These are phyloP conservation scores for Mythimna lalbum DNA, from an alignment of 2,888 invertebrate species.

Conservation along the genomic window DNA sequence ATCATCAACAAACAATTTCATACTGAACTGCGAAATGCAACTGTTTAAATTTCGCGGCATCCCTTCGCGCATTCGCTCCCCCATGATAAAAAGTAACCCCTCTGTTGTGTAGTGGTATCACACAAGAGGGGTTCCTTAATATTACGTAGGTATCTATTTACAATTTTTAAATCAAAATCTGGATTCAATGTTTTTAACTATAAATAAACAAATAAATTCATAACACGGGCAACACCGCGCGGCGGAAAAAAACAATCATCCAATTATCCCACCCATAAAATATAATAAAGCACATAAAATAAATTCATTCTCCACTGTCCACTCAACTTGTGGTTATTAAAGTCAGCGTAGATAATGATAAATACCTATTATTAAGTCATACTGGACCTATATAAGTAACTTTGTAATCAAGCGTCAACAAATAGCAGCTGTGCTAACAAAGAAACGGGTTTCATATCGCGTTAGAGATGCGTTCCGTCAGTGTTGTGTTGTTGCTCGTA, in stretches of 20 bases:
- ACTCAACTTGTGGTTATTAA: not conserved
- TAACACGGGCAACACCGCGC: not conserved
- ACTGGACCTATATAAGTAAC: conserved; percentile 28
- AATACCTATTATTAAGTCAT: conserved; percentile 13
- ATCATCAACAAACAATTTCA: too few species aligned
- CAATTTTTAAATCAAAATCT: too few species aligned
- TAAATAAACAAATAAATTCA: not conserved
- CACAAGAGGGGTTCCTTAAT: too few species aligned
- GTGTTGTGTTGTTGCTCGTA: conserved; percentile 45
- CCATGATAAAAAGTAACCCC: too few species aligned
- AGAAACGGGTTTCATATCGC: conserved; percentile 23
- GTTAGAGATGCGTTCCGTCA: conserved; percentile 41
- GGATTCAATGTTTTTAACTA: too few species aligned
- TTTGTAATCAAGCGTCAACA: not conserved
- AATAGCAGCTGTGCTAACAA: conserved; percentile 17
- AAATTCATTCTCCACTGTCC: not conserved
- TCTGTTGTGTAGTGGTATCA: too few species aligned
- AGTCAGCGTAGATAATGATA: not conserved
- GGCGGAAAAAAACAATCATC: conserved; percentile 1
- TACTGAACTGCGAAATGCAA: too few species aligned
- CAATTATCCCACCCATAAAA: not conserved
- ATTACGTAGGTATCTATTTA: too few species aligned
- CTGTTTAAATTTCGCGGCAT: too few species aligned
- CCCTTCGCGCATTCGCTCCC: too few species aligned
- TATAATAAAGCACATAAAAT: not conserved